Percentiles rank a stretch among this genome's conserved stretches.
Conservation (phyloP, 2,113 vertebrate species). For the Dasyurus viverrinus region DNA sequence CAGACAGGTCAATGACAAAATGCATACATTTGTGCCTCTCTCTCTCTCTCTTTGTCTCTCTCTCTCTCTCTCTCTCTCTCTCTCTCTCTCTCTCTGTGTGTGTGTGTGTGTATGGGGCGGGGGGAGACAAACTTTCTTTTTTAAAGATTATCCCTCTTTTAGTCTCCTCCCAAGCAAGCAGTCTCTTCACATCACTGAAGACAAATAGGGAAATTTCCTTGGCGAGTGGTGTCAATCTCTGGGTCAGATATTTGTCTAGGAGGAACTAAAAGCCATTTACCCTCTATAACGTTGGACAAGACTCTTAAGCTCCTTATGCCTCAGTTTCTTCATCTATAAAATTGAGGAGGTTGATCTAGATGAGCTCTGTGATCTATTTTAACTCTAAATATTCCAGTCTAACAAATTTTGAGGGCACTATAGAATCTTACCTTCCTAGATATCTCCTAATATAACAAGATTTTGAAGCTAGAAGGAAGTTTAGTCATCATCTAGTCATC, state of each 20-base stretch:
- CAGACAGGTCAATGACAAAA: conserved; percentile 2
- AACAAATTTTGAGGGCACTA: background rate
- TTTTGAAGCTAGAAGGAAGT: background rate
- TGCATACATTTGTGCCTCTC: background rate
- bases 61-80: too few relatives aligned
- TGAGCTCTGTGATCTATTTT: background rate
- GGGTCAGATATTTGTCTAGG: background rate
- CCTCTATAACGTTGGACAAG: background rate
- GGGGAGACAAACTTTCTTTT: background rate
- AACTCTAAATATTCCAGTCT: background rate
- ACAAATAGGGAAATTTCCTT: background rate
- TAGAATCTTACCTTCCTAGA: background rate
- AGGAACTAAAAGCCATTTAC: background rate
- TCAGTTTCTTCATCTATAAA: background rate
- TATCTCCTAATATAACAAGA: background rate
- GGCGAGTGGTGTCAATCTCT: background rate
- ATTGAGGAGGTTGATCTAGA: background rate
- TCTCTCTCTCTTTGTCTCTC: too few relatives aligned
- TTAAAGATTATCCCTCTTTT: background rate
- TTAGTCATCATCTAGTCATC: background rate
- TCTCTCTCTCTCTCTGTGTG: too few relatives aligned
- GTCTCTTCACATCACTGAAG: background rate
- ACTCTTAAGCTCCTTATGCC: background rate
- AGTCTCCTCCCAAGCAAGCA: background rate
- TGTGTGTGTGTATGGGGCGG: background rate